phyloP scores from a whole-genome alignment of 2,113 vertebrate genomes.

The Taurulus bubalis region DNA sequence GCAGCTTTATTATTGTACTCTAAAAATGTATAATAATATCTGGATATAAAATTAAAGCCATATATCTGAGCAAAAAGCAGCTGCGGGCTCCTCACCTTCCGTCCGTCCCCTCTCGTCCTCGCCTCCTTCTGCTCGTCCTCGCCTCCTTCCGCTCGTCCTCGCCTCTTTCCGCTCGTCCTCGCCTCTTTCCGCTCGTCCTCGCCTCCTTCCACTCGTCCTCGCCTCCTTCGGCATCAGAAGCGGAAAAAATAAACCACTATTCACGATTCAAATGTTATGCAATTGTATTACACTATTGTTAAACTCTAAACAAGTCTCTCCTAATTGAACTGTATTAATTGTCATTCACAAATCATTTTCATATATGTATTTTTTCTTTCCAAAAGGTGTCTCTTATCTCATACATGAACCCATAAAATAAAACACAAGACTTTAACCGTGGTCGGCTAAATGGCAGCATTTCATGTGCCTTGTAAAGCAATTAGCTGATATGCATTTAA shows the following conservation, averaged over 20 bases:
- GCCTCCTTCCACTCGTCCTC: too few relatives aligned
- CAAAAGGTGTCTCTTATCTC: conserved; percentile 8
- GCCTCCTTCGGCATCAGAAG: too few relatives aligned
- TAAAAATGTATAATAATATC: not conserved
- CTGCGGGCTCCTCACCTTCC: too few relatives aligned
- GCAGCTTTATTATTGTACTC: not conserved
- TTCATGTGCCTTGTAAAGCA: conserved; percentile 30
- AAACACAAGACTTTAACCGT: not conserved
- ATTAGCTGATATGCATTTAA: conserved; percentile 70
- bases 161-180: too few relatives aligned
- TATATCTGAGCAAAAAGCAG: not conserved
- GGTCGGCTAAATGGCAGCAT: conserved; percentile 49
- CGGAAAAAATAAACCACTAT: too few relatives aligned
- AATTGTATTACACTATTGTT: too few relatives aligned
- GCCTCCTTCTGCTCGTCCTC: too few relatives aligned
- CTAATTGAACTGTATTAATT: not conserved
- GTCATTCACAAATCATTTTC: not conserved
- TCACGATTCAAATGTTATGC: too few relatives aligned
- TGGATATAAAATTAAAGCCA: not conserved
- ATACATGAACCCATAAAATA: conserved; percentile 32
- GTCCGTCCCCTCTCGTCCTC: too few relatives aligned
- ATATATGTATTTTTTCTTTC: not conserved
- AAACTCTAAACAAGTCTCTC: too few relatives aligned
- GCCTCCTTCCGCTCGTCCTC: too few relatives aligned
- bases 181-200: too few relatives aligned